A percentile compares a stretch with the other conserved stretches of the same genome.
phyloP scores from a whole-genome alignment of 2,888 invertebrate genomes.

The Rugalucina vietnamica region DNA sequence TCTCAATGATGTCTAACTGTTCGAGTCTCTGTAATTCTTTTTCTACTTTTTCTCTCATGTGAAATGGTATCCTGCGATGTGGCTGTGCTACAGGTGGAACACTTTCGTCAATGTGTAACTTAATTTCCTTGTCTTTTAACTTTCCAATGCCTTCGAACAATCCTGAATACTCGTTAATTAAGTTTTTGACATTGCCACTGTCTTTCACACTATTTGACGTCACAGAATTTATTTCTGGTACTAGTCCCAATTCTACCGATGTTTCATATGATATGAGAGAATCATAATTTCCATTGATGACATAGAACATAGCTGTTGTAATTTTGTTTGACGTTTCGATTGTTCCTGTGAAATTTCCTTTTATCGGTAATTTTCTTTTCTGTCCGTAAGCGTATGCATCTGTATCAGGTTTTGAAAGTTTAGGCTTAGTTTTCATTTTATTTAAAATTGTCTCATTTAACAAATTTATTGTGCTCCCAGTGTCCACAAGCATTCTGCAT shows the following conservation, averaged over 20 bases:
- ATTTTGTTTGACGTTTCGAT: slow-evolving; percentile 9
- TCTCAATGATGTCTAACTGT: slow-evolving; percentile 69
- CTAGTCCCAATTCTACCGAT: slow-evolving; percentile 14
- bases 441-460: background rate
- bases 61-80: slow-evolving; percentile 63
- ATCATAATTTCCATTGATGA: slow-evolving; percentile 20
- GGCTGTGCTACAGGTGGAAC: slow-evolving; percentile 48
- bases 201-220: background rate
- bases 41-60: slow-evolving; percentile 59
- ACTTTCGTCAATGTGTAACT: slow-evolving; percentile 53
- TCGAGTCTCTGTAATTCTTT: slow-evolving; percentile 61
- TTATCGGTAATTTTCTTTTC: background rate
- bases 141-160: slow-evolving; percentile 46
- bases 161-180: slow-evolving; percentile 1
- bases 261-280: slow-evolving; percentile 28
- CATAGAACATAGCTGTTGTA: background rate
- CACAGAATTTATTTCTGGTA: slow-evolving; percentile 8
- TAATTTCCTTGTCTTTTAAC: slow-evolving; percentile 42
- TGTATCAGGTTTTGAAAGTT: background rate
- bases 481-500: background rate
- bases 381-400: slow-evolving; percentile 16
- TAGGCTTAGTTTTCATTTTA: background rate
- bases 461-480: background rate
- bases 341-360: background rate
- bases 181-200: background rate